Percentiles rank a stretch among this genome's conserved stretches.
Evolutionary conservation across 2,113 vertebrate genomes (phyloP).

Genomic region (Hipposideros armiger): DNA sequence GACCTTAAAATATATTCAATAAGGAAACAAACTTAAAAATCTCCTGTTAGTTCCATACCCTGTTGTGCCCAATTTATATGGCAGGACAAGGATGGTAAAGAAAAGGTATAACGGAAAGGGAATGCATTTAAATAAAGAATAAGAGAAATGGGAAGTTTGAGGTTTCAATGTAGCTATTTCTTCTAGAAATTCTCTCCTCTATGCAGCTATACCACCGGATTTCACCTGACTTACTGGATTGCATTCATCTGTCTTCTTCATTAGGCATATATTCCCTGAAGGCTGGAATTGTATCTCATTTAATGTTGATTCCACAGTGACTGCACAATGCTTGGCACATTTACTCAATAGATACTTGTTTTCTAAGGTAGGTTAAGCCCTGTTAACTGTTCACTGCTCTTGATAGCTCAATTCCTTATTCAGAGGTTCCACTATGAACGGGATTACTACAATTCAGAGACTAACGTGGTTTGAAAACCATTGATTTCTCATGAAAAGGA

Average conservation of each 20-base stretch:
- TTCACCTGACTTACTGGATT: not conserved
- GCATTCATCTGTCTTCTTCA: not conserved
- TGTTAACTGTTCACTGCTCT: not conserved
- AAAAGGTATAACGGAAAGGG: not conserved
- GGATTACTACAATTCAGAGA: not conserved
- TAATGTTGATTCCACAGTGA: not conserved
- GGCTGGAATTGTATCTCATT: not conserved
- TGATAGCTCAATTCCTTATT: not conserved
- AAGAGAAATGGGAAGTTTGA: not conserved
- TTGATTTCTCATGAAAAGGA: constrained; percentile 23
- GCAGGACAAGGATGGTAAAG: not conserved
- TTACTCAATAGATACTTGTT: not conserved
- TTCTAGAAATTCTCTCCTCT: not conserved
- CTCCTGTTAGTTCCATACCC: not conserved
- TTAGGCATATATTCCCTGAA: not conserved
- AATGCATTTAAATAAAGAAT: not conserved
- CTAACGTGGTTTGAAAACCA: not conserved
- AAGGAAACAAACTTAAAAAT: not conserved
- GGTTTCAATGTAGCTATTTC: not conserved
- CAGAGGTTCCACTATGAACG: not conserved
- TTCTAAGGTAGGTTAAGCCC: not conserved
- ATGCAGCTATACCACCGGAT: not conserved
- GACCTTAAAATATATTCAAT: not conserved
- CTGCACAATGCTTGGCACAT: not conserved
- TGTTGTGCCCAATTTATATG: not conserved